Base-by-base conservation (phyloP, 2,113 vertebrate species). In the Leiothrix lutea region DNA sequence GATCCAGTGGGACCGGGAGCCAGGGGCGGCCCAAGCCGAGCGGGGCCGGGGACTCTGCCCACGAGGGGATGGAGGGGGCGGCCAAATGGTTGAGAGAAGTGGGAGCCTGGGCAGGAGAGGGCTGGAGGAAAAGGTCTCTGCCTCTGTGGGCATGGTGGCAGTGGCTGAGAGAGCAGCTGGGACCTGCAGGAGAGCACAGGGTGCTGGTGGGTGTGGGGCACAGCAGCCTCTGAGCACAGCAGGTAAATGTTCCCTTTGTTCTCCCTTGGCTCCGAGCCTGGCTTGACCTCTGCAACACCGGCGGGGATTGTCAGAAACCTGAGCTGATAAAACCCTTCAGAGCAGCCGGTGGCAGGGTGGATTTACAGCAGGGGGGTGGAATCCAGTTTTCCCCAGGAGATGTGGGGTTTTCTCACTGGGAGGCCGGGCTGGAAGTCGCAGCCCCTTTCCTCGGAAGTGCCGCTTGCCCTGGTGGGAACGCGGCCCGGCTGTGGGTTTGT, bases 211-310 rank as follows among this genome's bases (percentile, higher is more conserved):
- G 35, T 1, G 4, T 2, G 7, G 65, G 53, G 47, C 3, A 1
- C 20, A 3, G 85, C 74, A 45, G 74, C 74, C 58, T 71, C 35
- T 12, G 71, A 31, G 67, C 2, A 3, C 64, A 10, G 79, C 75
- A 71, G 66, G 92, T 86, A 1, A 60, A 75, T 3, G 40, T 92
- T 58, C 62, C 67, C 67, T 92, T 92, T 96, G 94, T 92, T 92
- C 90, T 80, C 29, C 29, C 62, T 71, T 6, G 35, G 45, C 64
- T 79, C 62, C 23, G 2, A 25, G 83, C 25, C 3, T 12, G 90
- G 13, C 65, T 26, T 89, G 95, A 91, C 94, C 95, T 86, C 66
- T 14, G 80, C 89, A 14, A 3, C 23, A 31, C 75, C 42, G 38
- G 9, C 9, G 0, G 86, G 86, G 83, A 67, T 72, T 71, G 77